Percentiles rank a stretch among this genome's conserved stretches.
Evolutionary conservation across 2,797 vertebrate species (phyloP).

Genomic region (Danio choprae): DNA sequence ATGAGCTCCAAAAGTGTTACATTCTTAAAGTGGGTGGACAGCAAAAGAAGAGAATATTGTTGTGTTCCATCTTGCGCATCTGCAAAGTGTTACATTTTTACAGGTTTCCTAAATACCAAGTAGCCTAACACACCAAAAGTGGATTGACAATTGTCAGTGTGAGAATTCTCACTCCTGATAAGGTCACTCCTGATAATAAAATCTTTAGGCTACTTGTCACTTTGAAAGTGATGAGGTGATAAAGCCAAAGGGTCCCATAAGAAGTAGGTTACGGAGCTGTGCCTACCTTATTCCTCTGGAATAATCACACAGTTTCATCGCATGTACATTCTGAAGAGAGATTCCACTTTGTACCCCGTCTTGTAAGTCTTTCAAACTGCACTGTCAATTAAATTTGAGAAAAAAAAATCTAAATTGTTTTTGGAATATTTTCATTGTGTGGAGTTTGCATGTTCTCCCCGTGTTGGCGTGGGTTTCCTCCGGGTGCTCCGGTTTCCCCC

Average conservation of each 20-base stretch:
- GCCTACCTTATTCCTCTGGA: neutral
- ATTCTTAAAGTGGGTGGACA: neutral
- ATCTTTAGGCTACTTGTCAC: neutral
- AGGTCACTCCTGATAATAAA: no score
- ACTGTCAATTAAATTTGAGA: no score
- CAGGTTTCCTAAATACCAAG: neutral
- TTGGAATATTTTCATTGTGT: no score
- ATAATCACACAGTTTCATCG: neutral
- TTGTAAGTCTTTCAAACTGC: no score
- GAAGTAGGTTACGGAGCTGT: neutral
- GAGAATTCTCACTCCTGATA: no score
- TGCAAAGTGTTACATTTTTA: neutral
- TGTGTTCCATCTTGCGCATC: neutral
- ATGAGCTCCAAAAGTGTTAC: neutral
- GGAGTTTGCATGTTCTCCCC: no score
- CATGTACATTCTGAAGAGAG: neutral
- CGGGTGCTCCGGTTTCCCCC: no score
- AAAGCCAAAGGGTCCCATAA: neutral
- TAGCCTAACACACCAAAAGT: neutral
- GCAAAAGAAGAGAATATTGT: neutral
- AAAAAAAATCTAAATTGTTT: no score
- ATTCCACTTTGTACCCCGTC: neutral
- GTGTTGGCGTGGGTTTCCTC: no score
- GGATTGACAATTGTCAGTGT: neutral
- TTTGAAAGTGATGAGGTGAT: neutral